Percentiles rank a stretch among this genome's conserved stretches.
These are phyloP conservation scores for Rhinoderma darwinii DNA, from an alignment of 2,113 vertebrate species.

Conservation along the genomic window DNA sequence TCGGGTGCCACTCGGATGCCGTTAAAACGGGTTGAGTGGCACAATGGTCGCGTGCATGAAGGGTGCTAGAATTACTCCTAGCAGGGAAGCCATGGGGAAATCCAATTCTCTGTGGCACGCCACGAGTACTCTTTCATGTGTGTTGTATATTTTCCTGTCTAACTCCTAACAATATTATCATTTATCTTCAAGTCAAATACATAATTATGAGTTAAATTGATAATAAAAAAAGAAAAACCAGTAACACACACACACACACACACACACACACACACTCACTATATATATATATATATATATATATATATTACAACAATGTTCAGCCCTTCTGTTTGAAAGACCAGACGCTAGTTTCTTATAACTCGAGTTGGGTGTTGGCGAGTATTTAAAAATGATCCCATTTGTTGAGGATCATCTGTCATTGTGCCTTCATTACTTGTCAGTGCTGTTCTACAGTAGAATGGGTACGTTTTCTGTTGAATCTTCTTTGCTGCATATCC, in stretches of 20 bases:
- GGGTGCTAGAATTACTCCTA: too few species aligned
- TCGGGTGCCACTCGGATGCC: too few species aligned
- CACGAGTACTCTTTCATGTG: too few species aligned
- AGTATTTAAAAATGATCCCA: conserved; percentile 6
- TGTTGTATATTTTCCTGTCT: neutral
- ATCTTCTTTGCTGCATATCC: neutral
- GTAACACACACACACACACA: too few species aligned
- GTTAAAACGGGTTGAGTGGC: too few species aligned
- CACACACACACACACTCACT: too few species aligned
- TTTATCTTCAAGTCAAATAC: neutral
- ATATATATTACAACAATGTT: neutral
- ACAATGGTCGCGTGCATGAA: too few species aligned
- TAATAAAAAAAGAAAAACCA: conserved; percentile 9
- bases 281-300: too few species aligned
- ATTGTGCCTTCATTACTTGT: neutral
- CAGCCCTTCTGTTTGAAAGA: conserved; percentile 22
- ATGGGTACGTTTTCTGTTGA: neutral
- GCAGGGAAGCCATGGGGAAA: too few species aligned
- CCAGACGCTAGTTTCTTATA: conserved; percentile 31
- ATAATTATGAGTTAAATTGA: conserved; percentile 20
- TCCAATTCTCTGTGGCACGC: too few species aligned
- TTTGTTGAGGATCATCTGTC: conserved; percentile 10
- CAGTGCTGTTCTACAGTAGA: neutral
- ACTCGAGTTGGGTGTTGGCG: neutral
- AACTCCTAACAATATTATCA: neutral